Conservation (phyloP, 1,140 invertebrate species). For the Neuroterus valhalla region DNA sequence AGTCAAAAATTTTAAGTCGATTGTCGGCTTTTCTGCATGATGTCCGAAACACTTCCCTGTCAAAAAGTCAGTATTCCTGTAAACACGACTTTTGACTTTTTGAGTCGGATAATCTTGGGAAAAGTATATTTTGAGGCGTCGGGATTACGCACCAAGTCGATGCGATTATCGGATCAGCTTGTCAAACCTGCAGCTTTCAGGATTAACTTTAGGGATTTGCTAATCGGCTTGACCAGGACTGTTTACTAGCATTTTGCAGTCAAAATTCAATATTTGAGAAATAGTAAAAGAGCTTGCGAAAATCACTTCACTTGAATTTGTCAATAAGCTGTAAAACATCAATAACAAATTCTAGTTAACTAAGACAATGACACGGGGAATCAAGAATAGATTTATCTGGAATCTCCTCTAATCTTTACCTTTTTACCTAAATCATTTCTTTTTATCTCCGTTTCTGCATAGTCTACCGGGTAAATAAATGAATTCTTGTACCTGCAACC, state of each 20-base stretch:
- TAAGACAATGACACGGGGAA: too few relatives aligned
- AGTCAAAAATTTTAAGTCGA: slow-evolving; percentile 27
- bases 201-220: slow-evolving; percentile 4
- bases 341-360: too few relatives aligned
- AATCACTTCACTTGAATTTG: too few relatives aligned
- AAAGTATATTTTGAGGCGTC: slow-evolving; percentile 49
- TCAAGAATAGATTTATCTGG: too few relatives aligned
- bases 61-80: slow-evolving; percentile 33
- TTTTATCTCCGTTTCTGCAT: too few relatives aligned
- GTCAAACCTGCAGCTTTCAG: not conserved
- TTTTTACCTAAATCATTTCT: too few relatives aligned
- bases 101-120: slow-evolving; percentile 58
- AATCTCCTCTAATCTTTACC: too few relatives aligned
- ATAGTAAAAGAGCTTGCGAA: too few relatives aligned
- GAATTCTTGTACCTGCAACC: too few relatives aligned
- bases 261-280: not conserved
- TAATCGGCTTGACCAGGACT: not conserved
- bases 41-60: slow-evolving; percentile 33
- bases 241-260: not conserved
- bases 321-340: too few relatives aligned
- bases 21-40: not conserved
- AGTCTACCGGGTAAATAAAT: too few relatives aligned
- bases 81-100: slow-evolving; percentile 57
- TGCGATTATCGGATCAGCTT: slow-evolving; percentile 16
- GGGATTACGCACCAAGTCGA: not conserved